Base-by-base conservation (phyloP, 2,797 vertebrate genomes). In the Arrhamphus sclerolepis region DNA sequence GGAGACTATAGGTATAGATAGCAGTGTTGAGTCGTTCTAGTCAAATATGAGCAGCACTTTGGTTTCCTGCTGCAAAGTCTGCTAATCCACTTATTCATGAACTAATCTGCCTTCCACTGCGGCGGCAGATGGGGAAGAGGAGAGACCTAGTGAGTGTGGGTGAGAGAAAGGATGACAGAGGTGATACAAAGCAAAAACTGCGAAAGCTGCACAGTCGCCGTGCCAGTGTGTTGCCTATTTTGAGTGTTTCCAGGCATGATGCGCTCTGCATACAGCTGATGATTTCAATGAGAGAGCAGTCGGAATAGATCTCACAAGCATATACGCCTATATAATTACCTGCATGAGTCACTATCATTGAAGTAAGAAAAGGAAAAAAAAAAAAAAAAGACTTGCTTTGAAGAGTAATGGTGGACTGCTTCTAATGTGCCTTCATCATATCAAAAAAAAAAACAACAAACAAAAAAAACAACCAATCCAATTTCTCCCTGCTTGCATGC, bases 21-120 rank as follows among this genome's bases (percentile, higher is more conserved):
- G 88, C 85, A 84, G 83, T 50, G 78, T 64, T 72, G 86, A 90
- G 81, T 92, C 86, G 84, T 82, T 90, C 86, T 85, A 88, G 88
- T 92, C 89, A 91, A 91, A 92, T 92, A 92, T 91, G 90, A 92
- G 86, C 80, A 88, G 85, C 81, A 92, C 90, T 92, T 92, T 90
- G 89, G 92, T 90, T 90, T 91, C 90, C 91, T 89, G 91, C 92
- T 91, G 91, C 88, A 93, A 93, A 93, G 88, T 92, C 89, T 89
- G 88, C 85, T 93, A 93, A 94, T 94, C 93, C 92, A 94, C 91
- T 92, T 94, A 94, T 93, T 94, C 91, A 92, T 86, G 82, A 85
- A 86, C 89, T 93, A 94, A 93, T 93, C 92, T 93, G 90, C 88
- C 89, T 91, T 89, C 89, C 71, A 87, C 90, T 89, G 88, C 86